Evolutionary conservation across 2,888 invertebrate species (phyloP), one percentile per base, ranked within the genome.

Genomic region (Heliconius aoede): DNA sequence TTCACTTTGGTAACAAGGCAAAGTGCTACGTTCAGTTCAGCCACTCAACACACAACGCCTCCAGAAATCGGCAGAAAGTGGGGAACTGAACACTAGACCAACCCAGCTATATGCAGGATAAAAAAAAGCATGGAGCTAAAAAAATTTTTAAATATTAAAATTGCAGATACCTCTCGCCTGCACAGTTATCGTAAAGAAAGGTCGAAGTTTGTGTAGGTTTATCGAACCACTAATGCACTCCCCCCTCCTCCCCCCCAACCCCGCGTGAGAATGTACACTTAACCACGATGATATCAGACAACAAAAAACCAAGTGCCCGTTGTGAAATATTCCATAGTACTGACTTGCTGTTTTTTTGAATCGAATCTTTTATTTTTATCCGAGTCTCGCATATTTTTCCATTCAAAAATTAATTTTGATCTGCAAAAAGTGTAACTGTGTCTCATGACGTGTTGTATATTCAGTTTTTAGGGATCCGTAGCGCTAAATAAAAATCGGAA

Each of bases 371-470:
- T 60, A n/a, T 7, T 28, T 7, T 36, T n/a, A n/a, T n/a, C n/a
- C n/a, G n/a, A 64, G 24, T 64, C 36, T 36, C 36, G 61, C 18
- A 64, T 15, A 64, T 36, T 36, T 64, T 64, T 64, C 64, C 64
- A 36, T 36, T 36, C 24, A n/a, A 30, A 40, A 40, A 24, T 2
- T 40, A 65, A 65, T 24, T 40, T 36, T 15, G 26, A 40, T 40
- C 15, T 8, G 40, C 65, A 65, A 40, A 40, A 65, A 40, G 9
- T 40, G 24, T 65, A 40, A 65, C 18, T 65, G 40, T 40, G n/a
- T 36, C n/a, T 36, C n/a, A n/a, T 26, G 15, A 15, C 5, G 11
- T 26, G 24, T 26, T 55, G n/a, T n/a, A n/a, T 0, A 55, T 3
- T 55, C 24, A 8, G 9, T 58, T n/a, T 24, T 58, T 3, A 9